phyloP scores from a whole-genome alignment of 2,113 vertebrate genomes.

The Sorex araneus region DNA sequence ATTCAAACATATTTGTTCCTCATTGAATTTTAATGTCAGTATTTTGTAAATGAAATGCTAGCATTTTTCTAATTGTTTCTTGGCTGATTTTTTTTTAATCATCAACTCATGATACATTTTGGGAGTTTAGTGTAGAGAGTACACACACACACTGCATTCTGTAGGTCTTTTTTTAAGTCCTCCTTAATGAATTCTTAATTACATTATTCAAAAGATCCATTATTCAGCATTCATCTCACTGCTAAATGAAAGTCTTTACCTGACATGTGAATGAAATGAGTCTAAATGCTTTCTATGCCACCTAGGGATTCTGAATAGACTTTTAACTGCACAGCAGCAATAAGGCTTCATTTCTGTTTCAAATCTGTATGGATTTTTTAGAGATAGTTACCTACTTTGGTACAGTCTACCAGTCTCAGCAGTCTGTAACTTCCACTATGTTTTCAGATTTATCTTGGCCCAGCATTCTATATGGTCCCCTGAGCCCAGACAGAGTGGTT shows the following conservation, averaged over 20 bases:
- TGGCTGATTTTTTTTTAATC: slow-evolving; percentile 81
- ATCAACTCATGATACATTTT: slow-evolving; percentile 84
- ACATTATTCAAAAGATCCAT: slow-evolving; percentile 92
- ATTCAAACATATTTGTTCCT: slow-evolving; percentile 79
- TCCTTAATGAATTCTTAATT: slow-evolving; percentile 92
- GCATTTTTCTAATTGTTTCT: slow-evolving; percentile 84
- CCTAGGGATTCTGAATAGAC: slow-evolving; percentile 91
- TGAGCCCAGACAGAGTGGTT: too few species aligned
- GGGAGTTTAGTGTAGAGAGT: slow-evolving; percentile 80
- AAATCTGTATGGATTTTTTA: slow-evolving; percentile 84
- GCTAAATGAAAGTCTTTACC: slow-evolving; percentile 91
- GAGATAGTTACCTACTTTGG: slow-evolving; percentile 76
- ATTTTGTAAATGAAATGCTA: slow-evolving; percentile 87
- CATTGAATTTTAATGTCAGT: slow-evolving; percentile 86
- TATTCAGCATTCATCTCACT: slow-evolving; percentile 92
- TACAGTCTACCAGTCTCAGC: slow-evolving; percentile 65
- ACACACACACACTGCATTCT: slow-evolving; percentile 86
- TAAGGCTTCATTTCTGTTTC: slow-evolving; percentile 84
- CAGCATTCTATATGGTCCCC: too few species aligned
- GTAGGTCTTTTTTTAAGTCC: slow-evolving; percentile 85
- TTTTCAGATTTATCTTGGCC: slow-evolving; percentile 39
- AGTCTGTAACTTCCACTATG: slow-evolving; percentile 36
- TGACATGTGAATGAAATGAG: slow-evolving; percentile 92
- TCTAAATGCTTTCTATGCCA: slow-evolving; percentile 91
- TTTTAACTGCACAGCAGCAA: slow-evolving; percentile 87